Base-by-base conservation (phyloP, 2,888 invertebrate species). In the Lathronympha strigana region DNA sequence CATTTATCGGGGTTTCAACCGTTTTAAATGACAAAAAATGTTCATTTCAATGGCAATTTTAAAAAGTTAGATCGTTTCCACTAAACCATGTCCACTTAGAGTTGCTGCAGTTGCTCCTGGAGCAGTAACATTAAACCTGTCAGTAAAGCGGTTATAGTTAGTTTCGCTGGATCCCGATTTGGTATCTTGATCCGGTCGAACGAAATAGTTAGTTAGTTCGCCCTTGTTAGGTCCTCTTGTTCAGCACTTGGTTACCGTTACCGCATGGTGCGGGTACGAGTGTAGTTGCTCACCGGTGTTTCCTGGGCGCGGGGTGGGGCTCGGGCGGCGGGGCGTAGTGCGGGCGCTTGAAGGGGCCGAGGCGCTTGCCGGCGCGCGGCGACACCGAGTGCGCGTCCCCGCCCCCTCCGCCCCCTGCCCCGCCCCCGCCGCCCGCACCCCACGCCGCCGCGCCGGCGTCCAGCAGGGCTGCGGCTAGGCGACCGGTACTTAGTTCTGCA, bases 341-440 rank as follows among this genome's bases (percentile, higher is more conserved):
- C 28, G 73, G 75, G 66, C 93, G 90, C 72, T 93, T 94, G 90
- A 95, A 95, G 69, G 93, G 93, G 1, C 94, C 94, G 73, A 95
- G 93, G 60, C 95, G 95, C 80, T 95, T 95, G 71, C 93, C 83
- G 3, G 95, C 95, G 54, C 95, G 92, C 53, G 96, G 96, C 1
- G 95, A 95, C 66, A 80, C 83, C 13, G 84, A 72, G 75, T 80
- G 85, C 2, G 82, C 49, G 61, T 84, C 86, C 31, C 73, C 67
- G 58, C 77, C 70, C 23, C 77, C 73, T 76, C 21, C 84, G 81
- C 81, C 93, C 2, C 28, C 28, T 1, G n/a, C n/a, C n/a, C 28
- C 45, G 60, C 84, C 87, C 31, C 73, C 67, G 60, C 77, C 70
- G 21, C 76, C 73, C 75, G 19, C 84, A 81, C 81, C 43, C 21